phyloP scores from a whole-genome alignment of 2,113 vertebrate genomes.

The Serilophus lunatus region DNA sequence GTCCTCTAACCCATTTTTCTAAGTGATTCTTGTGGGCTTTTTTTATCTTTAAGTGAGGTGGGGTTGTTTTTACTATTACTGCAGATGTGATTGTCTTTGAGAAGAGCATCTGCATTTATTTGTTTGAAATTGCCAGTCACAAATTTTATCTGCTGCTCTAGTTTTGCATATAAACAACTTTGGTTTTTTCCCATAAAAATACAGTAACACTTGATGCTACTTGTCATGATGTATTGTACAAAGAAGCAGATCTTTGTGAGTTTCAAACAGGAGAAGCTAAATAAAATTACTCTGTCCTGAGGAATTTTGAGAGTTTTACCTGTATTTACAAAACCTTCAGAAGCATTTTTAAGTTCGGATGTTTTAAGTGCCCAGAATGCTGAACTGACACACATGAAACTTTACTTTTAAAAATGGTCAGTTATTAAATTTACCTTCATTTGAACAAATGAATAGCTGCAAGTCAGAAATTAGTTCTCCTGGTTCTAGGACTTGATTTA shows the following conservation, averaged over 20 bases:
- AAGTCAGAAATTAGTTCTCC: background rate
- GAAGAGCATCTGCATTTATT: constrained; percentile 28
- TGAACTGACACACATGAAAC: background rate
- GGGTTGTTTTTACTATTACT: background rate
- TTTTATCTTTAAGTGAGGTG: constrained; percentile 7
- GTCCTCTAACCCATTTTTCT: background rate
- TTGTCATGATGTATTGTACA: background rate
- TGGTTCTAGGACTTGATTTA: background rate
- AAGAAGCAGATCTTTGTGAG: background rate
- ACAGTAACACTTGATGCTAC: background rate
- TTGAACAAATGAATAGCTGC: background rate
- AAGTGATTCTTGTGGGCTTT: constrained; percentile 9
- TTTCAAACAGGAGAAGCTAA: background rate
- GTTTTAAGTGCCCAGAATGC: background rate
- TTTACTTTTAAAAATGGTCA: background rate
- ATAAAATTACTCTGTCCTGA: background rate
- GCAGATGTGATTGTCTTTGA: background rate
- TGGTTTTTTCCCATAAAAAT: background rate
- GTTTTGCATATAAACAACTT: constrained; percentile 29
- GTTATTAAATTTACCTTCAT: background rate
- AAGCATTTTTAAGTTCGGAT: background rate
- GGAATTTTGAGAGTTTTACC: background rate
- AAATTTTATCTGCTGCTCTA: constrained; percentile 12
- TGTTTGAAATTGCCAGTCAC: background rate
- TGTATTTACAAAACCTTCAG: background rate